phyloP scores from a whole-genome alignment of 2,797 vertebrate genomes.

The Bradypus variegatus region DNA sequence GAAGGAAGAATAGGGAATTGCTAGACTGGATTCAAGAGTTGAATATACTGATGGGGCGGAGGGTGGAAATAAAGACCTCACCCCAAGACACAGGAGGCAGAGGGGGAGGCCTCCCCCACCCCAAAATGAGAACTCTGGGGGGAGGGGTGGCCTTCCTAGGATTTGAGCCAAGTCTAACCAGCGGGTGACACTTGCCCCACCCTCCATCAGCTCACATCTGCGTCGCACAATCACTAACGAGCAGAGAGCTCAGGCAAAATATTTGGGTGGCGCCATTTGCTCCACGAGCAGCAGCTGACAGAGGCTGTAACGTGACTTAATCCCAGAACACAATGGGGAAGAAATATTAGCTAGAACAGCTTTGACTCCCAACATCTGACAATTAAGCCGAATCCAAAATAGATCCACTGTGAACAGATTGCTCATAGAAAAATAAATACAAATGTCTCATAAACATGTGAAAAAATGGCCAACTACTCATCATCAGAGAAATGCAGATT shows the following conservation, averaged over 20 bases:
- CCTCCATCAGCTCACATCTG: not conserved
- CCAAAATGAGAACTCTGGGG: not conserved
- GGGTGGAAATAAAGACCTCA: not conserved
- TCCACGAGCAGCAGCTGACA: not conserved
- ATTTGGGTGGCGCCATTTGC: not conserved
- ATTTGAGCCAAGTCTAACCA: not conserved
- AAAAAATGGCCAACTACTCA: conserved; percentile 34
- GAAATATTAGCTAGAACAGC: conserved; percentile 46
- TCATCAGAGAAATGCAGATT: conserved; percentile 22
- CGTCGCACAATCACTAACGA: not conserved
- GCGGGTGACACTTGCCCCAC: not conserved
- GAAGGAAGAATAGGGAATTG: not conserved
- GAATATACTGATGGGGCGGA: no score
- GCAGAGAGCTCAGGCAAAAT: not conserved
- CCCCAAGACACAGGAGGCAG: not conserved
- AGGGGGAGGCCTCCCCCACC: accelerated
- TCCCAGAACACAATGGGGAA: not conserved
- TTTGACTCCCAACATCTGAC: conserved; percentile 52
- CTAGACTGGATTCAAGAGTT: not conserved
- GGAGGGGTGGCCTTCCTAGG: not conserved
- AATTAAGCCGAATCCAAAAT: conserved; percentile 42
- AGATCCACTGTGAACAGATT: conserved; percentile 48
- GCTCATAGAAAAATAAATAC: conserved; percentile 38
- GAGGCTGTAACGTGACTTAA: conserved; percentile 14
- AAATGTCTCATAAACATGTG: conserved; percentile 38